These are phyloP conservation scores for Alcis repandata DNA, from an alignment of 2,888 invertebrate species.

Conservation along the genomic window DNA sequence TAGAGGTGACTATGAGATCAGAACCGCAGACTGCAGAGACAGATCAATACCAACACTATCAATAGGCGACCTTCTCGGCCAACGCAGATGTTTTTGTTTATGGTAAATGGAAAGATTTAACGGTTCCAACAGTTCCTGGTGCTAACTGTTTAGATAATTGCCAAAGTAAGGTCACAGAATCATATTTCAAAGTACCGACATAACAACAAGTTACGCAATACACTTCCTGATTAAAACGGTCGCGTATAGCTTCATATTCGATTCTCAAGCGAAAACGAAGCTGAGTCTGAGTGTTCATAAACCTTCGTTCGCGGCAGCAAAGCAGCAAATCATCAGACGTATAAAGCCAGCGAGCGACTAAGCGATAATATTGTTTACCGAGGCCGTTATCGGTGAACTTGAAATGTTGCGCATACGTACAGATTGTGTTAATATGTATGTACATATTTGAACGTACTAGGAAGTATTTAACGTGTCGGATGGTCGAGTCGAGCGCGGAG, in stretches of 20 bases:
- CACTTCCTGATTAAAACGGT: conserved; percentile 45
- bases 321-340: conserved; percentile 56
- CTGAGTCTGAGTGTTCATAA: conserved; percentile 53
- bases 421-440: conserved; percentile 71
- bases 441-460: conserved; percentile 68
- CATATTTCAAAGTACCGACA: conserved; percentile 31
- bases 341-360: conserved; percentile 55
- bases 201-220: conserved; percentile 41
- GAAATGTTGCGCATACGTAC: conserved; percentile 69
- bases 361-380: conserved; percentile 70
- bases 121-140: conserved; percentile 37
- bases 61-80: conserved; percentile 22
- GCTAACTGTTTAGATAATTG: conserved; percentile 41
- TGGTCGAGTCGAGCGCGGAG: conserved; percentile 59
- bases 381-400: conserved; percentile 77
- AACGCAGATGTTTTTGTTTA: conserved; percentile 22
- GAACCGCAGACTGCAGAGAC: conserved; percentile 22
- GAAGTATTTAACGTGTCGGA: conserved; percentile 65
- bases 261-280: conserved; percentile 47
- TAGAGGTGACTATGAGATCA: conserved; percentile 16
- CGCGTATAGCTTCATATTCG: conserved; percentile 44
- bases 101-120: conserved; percentile 26
- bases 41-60: conserved; percentile 21
- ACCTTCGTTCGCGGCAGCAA: conserved; percentile 49
- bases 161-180: conserved; percentile 40